Percentiles rank a stretch among this genome's conserved stretches.
phyloP scores from a whole-genome alignment of 1,140 invertebrate genomes.

The Drosophila tani region DNA sequence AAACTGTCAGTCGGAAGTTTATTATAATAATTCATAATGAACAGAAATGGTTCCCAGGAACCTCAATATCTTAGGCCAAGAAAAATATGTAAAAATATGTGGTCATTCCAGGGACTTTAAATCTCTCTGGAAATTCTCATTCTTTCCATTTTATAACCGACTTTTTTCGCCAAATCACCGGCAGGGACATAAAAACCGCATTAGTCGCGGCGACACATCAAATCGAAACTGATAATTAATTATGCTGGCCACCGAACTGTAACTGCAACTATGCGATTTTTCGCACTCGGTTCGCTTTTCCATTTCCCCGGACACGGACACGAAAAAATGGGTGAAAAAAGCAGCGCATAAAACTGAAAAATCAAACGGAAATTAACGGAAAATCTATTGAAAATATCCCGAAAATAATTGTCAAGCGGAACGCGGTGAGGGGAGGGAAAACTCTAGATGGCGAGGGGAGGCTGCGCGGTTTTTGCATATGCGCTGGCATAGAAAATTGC shows the following conservation, averaged over 20 bases:
- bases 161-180: constrained; percentile 27
- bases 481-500: constrained; percentile 72
- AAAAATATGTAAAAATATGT: neutral
- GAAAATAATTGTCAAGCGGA: constrained; percentile 70
- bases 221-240: constrained; percentile 79
- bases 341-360: constrained; percentile 49
- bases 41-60: neutral
- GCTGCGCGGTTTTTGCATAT: constrained; percentile 64
- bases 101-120: constrained; percentile 6
- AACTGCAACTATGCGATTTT: constrained; percentile 47
- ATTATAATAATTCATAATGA: neutral
- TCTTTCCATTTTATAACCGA: constrained; percentile 20
- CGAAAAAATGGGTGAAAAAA: constrained; percentile 39
- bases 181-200: constrained; percentile 63
- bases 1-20: constrained; percentile 1
- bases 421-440: constrained; percentile 41
- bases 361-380: constrained; percentile 56
- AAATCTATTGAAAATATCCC: constrained; percentile 70
- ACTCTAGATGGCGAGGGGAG: constrained; percentile 16
- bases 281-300: constrained; percentile 41
- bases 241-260: constrained; percentile 38
- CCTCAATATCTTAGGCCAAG: neutral
- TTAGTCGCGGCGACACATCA: constrained; percentile 71
- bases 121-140: neutral
- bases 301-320: constrained; percentile 32